Percentiles rank a stretch among this genome's conserved stretches.
These are phyloP conservation scores for Nezara viridula DNA, from an alignment of 2,888 invertebrate species.

Conservation along the genomic window DNA sequence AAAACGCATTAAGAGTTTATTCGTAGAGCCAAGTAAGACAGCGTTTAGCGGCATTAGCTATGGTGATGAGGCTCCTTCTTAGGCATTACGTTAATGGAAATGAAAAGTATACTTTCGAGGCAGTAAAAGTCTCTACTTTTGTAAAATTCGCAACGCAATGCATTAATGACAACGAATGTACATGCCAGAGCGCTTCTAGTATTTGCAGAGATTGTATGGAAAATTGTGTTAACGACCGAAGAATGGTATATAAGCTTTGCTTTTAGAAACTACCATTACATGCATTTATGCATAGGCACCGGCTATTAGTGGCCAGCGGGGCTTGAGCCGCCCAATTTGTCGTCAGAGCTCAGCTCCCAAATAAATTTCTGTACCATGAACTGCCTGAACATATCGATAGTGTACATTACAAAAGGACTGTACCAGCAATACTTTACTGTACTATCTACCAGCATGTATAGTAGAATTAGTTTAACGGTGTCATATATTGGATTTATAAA, in stretches of 20 bases:
- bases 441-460: too few species aligned
- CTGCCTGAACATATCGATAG: too few species aligned
- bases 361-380: too few species aligned
- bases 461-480: too few species aligned
- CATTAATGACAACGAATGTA: not conserved
- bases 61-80: conserved; percentile 14
- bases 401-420: too few species aligned
- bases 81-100: not conserved
- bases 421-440: too few species aligned
- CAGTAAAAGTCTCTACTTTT: not conserved
- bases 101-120: not conserved
- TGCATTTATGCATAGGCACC: too few species aligned
- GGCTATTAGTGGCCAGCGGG: too few species aligned
- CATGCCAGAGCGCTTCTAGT: not conserved
- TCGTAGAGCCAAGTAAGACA: not conserved
- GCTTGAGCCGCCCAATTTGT: too few species aligned
- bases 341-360: too few species aligned
- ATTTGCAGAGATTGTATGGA: not conserved
- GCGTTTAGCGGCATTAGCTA: conserved; percentile 9
- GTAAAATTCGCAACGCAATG: not conserved
- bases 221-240: not conserved
- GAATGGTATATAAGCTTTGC: not conserved
- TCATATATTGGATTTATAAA: too few species aligned
- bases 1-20: not conserved
- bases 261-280: too few species aligned